Evolutionary conservation across 2,888 invertebrate genomes (phyloP), one percentile per base, ranked within the genome.

Genomic region (Agonopterix alstromeriana): DNA sequence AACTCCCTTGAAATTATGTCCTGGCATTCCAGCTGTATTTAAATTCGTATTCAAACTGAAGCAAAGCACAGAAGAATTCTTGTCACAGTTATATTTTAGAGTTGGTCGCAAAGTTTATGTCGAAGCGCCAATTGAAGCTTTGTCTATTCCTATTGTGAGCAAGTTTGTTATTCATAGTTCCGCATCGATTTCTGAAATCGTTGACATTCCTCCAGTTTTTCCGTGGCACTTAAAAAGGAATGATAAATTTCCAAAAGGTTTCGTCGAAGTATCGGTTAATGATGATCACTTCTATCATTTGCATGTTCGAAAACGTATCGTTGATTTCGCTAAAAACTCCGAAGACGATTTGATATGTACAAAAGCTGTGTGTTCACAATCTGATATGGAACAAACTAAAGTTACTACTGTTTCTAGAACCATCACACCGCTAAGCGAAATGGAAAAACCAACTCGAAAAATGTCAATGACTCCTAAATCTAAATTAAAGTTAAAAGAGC

Each of bases 131-230:
- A 51, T 55, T 38, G 68, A 82, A 64, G 58, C 67, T n/a, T 63
- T 80, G 8, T 56, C 59, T 35, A 53, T 87, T 46, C 80, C 76
- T n/a, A 53, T 87, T n/a, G 41, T 53, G 4, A 67, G 65, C 35
- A 55, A 53, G 50, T 73, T 73, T 50, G 51, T 50, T 50, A 51
- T 51, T 53, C 36, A 50, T 1, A 55, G 57, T 51, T 51, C 45
- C 2, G 61, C 82, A 43, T 52, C 52, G 14, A 58, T 82, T 46
- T 56, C 77, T 2, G 65, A 77, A 52, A 57, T 56, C 35, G 63
- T 85, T 38, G 53, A 46, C 42, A 71, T 84, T 49, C 66, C 73
- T 10, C 65, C 86, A 3, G 60, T 65, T 41, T 84, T 81, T 58
- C 50, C 64, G 10, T 87, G 85, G 86, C 78, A 80, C 41, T 54